Percentiles rank a stretch among this genome's conserved stretches.
These are phyloP conservation scores for Odocoileus virginianus DNA, from an alignment of 2,113 vertebrate species.

Conservation along the genomic window DNA sequence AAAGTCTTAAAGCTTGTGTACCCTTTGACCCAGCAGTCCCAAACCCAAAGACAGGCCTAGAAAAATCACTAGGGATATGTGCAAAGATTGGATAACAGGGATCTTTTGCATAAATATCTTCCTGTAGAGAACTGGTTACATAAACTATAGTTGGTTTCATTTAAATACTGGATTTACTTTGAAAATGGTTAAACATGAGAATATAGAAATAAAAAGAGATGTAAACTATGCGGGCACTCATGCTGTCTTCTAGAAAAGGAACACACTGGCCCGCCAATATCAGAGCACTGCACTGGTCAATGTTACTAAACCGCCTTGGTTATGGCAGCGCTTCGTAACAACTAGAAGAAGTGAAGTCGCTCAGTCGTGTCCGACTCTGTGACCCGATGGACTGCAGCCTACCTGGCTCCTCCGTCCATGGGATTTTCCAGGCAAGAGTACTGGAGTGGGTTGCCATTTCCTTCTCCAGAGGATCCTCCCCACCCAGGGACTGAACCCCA, in stretches of 20 bases:
- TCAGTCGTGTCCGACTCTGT: rapidly evolving
- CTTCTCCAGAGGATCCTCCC: background rate
- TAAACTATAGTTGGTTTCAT: background rate
- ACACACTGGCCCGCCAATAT: rapidly evolving
- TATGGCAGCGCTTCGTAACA: background rate
- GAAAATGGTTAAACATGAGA: background rate
- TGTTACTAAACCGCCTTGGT: background rate
- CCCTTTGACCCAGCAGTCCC: background rate
- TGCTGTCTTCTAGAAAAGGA: background rate
- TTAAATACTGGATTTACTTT: background rate
- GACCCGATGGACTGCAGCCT: background rate
- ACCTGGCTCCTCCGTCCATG: background rate
- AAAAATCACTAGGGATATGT: background rate
- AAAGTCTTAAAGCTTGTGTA: background rate
- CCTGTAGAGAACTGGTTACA: background rate
- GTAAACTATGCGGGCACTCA: background rate
- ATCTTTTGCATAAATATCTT: background rate
- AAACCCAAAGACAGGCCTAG: background rate
- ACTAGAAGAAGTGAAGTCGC: background rate
- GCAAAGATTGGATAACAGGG: background rate
- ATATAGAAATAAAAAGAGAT: background rate
- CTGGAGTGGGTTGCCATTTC: background rate
- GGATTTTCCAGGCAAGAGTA: background rate
- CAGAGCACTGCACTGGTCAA: too few relatives aligned
- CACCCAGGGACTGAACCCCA: rapidly evolving